Percentiles rank a stretch among this genome's conserved stretches.
phyloP scores from a whole-genome alignment of 2,797 vertebrate species.

The Amblyopsis hoosieri region DNA sequence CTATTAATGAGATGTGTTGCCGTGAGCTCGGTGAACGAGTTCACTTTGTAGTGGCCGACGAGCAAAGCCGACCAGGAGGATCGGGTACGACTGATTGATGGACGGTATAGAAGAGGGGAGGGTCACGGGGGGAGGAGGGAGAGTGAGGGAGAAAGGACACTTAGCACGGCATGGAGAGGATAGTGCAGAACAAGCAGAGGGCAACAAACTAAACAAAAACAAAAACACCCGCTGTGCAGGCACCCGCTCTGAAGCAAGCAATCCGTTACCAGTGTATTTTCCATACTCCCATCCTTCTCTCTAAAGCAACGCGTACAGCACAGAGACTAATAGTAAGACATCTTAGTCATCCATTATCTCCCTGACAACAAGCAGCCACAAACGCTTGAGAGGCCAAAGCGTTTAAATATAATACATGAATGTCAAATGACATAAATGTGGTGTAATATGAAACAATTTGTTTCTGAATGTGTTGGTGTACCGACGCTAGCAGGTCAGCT shows the following conservation, averaged over 20 bases:
- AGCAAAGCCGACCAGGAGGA: constrained; percentile 33
- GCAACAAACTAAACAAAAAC: constrained; percentile 25
- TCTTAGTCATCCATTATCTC: too few relatives aligned
- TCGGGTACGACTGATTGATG: constrained; percentile 26
- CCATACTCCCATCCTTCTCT: neutral
- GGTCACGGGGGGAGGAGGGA: constrained; percentile 13
- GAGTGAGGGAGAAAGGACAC: neutral
- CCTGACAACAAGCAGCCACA: too few relatives aligned
- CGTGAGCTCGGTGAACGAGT: constrained; percentile 42
- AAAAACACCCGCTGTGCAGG: constrained; percentile 36
- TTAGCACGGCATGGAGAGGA: too few relatives aligned
- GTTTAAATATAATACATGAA: too few relatives aligned
- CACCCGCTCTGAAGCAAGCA: constrained; percentile 44
- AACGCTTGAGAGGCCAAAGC: too few relatives aligned
- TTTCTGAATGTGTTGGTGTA: too few relatives aligned
- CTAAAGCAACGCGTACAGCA: neutral
- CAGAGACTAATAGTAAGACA: too few relatives aligned
- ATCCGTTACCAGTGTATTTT: constrained; percentile 18
- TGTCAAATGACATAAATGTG: too few relatives aligned
- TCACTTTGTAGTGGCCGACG: constrained; percentile 64
- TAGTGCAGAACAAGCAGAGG: too few relatives aligned
- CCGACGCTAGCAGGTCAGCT: too few relatives aligned
- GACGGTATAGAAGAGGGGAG: constrained; percentile 25
- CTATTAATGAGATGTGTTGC: constrained; percentile 66
- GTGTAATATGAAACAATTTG: too few relatives aligned